Evolutionary conservation across 2,113 vertebrate species (phyloP).

Genomic region (Ochotona curzoniae): DNA sequence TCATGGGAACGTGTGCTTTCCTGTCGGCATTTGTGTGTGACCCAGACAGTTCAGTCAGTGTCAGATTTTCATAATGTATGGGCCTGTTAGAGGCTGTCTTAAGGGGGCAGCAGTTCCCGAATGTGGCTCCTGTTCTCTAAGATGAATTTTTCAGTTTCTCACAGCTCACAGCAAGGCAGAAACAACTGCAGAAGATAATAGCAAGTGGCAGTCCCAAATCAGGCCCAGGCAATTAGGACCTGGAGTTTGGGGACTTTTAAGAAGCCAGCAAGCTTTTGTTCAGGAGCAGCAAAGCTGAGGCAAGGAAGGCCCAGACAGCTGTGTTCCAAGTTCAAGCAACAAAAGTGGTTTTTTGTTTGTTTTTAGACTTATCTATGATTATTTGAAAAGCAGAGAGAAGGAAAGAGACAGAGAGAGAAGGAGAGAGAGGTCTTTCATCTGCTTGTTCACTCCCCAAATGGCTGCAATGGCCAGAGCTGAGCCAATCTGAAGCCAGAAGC

Average conservation of each 20-base stretch:
- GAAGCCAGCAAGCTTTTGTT: neutral
- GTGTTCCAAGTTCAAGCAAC: neutral
- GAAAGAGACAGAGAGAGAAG: too few species aligned
- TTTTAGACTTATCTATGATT: too few species aligned
- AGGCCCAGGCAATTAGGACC: neutral
- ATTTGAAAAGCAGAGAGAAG: too few species aligned
- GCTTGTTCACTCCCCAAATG: too few species aligned
- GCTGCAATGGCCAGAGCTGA: too few species aligned
- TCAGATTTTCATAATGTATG: neutral
- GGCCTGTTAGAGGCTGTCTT: neutral
- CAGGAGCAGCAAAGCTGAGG: neutral
- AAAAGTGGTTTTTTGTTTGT: neutral
- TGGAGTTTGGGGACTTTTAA: neutral
- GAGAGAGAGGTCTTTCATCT: too few species aligned
- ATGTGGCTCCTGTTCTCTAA: conserved; percentile 26
- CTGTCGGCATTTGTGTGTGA: neutral
- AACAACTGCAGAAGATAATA: conserved; percentile 1
- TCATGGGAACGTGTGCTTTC: conserved; percentile 25
- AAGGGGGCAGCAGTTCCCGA: neutral
- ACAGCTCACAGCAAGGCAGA: neutral
- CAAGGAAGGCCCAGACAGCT: neutral
- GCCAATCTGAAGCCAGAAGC: too few species aligned
- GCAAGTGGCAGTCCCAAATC: conserved; percentile 20
- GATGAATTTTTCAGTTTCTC: neutral
- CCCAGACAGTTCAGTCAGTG: too few species aligned